Evolutionary conservation across 1,140 invertebrate genomes (phyloP).

Genomic region (Eubasilissa regina): DNA sequence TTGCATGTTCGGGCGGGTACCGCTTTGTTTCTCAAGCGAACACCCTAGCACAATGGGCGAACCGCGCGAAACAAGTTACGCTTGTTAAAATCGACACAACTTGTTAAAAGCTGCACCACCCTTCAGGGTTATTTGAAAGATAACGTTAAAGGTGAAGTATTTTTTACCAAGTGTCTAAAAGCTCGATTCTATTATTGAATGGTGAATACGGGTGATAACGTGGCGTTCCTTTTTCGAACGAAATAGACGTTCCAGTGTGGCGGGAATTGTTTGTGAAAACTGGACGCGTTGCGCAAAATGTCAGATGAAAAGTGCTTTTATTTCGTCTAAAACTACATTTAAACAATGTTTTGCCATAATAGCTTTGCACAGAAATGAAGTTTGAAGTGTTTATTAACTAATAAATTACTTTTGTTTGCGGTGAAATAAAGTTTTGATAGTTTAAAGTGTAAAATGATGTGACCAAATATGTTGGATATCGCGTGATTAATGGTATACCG

Average conservation of each 20-base stretch:
- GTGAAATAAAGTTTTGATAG: slow-evolving; percentile 3
- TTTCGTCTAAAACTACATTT: slow-evolving; percentile 13
- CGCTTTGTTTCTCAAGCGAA: slow-evolving; percentile 13
- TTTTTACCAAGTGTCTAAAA: neutral
- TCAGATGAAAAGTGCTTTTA: slow-evolving; percentile 11
- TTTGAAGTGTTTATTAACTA: slow-evolving; percentile 7
- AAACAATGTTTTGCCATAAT: neutral
- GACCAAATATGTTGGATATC: no score
- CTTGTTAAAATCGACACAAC: neutral
- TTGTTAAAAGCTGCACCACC: neutral
- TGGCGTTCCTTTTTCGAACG: slow-evolving; percentile 21
- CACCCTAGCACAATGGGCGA: slow-evolving; percentile 13
- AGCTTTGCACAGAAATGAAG: neutral
- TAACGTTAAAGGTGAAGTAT: neutral
- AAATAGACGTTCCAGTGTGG: slow-evolving; percentile 23
- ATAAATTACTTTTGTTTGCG: neutral
- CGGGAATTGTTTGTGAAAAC: slow-evolving; percentile 27
- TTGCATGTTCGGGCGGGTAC: slow-evolving; percentile 5
- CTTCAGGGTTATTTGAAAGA: neutral
- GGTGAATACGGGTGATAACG: neutral
- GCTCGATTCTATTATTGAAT: neutral
- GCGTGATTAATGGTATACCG: no score
- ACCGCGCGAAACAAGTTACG: neutral
- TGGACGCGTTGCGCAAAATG: slow-evolving; percentile 25
- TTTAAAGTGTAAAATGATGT: slow-evolving; percentile 1